Evolutionary conservation across 2,113 vertebrate species (phyloP), one percentile per base, ranked within the genome.

Genomic region (Vanacampus margaritifer): DNA sequence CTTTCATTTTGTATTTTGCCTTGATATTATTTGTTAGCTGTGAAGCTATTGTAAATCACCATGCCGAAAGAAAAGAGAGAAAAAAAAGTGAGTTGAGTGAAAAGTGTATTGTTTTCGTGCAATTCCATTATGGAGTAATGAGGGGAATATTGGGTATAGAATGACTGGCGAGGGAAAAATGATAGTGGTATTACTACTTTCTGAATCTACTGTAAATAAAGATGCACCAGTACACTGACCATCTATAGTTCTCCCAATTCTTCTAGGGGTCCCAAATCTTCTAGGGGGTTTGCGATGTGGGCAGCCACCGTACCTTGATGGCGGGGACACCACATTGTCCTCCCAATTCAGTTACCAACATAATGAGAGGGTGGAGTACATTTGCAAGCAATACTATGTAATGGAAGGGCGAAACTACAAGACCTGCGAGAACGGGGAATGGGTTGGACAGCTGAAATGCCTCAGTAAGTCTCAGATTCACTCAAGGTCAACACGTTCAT

Each of bases 401-500:
- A 43, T 80, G 71, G 10, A 65, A 0, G 79, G 73, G 11, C 0
- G 0, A 0, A 9, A 37, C 5, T 19, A n/a, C 24, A 69, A 41
- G 72, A 82, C 64, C 36, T 88, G 86, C 63, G 0, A 0, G 0
- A 70, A 82, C 11, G 80, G 86, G 3, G 0, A 69, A 48, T 88
- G 86, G 86, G 51, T 2, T 16, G 84, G 84, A 81, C 0, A 66
- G 1, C 75, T 79, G 0, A 79, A 0, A 68, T 88, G 86, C 48
- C 41, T 81, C 10, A 75, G 86, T 88, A 75, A 88, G 86, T 75
- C 17, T 39, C n/a, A 57, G 21, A 17, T 48, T 32, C 28, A 4
- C 28, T 32, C 4, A 32, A 32, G 28, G 28, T 32, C 2, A 32
- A 32, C 28, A 4, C 28, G 28, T 32, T 32, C 28, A 4, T 32